Percentiles rank a stretch among this genome's conserved stretches.
Conservation (phyloP, 2,888 invertebrate genomes). For the Chromoteleia sp. region DNA sequence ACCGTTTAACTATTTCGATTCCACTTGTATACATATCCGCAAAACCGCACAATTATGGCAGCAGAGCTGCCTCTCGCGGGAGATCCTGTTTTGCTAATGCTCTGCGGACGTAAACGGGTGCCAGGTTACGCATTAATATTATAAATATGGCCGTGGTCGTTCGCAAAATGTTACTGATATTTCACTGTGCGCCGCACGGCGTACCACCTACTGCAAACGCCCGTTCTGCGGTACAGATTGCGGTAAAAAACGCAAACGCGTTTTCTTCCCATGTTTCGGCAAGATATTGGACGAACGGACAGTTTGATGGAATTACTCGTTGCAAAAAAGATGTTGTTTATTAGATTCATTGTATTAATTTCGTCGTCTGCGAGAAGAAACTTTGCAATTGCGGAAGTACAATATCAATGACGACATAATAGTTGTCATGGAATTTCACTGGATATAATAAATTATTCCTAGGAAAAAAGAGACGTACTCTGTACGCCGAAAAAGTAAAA, state of each 20-base stretch:
- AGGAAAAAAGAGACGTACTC: too few relatives aligned
- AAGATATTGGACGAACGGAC: not conserved
- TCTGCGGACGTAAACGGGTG: conserved; percentile 56
- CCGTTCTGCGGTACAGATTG: conserved; percentile 22
- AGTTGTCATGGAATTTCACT: too few relatives aligned
- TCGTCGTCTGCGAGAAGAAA: not conserved
- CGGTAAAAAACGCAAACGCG: not conserved
- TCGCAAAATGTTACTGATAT: conserved; percentile 33
- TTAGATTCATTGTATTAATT: conserved; percentile 14
- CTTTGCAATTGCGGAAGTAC: conserved; percentile 2
- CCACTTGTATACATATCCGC: conserved; percentile 69
- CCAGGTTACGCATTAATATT: conserved; percentile 72
- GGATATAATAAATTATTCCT: too few relatives aligned
- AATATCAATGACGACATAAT: too few relatives aligned
- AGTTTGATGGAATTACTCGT: conserved; percentile 16
- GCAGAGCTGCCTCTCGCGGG: conserved; percentile 35
- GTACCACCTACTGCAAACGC: not conserved
- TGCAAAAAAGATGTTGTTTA: conserved; percentile 9
- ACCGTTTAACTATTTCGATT: conserved; percentile 76
- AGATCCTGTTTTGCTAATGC: conserved; percentile 69
- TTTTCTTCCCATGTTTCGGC: conserved; percentile 15
- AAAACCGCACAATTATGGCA: conserved; percentile 70
- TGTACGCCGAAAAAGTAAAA: too few relatives aligned
- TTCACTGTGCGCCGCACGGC: conserved; percentile 14
- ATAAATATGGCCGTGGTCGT: conserved; percentile 68